Evolutionary conservation across 1,140 invertebrate species (phyloP), one percentile per base, ranked within the genome.

Genomic region (Samia ricini): DNA sequence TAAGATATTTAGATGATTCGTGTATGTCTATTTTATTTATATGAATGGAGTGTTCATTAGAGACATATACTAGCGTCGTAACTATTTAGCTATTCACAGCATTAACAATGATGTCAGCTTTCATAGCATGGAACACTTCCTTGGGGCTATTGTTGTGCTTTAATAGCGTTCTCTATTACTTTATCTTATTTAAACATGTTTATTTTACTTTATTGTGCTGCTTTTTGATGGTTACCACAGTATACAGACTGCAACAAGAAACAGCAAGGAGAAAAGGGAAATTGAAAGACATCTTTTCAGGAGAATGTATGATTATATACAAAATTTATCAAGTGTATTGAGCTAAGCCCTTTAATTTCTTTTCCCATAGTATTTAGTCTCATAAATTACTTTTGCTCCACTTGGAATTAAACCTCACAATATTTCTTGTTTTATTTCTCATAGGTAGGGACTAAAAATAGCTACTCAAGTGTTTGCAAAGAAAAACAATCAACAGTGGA

Each of bases 201-300:
- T 83, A 89, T 90, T 89, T 87, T 79, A 87, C 83, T 91, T 91
- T 91, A 85, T 91, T 90, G 91, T 90, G 92, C 92, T 92, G 92
- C 92, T 91, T 92, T 88, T 89, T 88, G 81, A 91, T 91, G 90
- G 87, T 91, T 86, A 87, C 91, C 92, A 92, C 92, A 94, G 94
- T 93, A 91, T 94, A 93, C 93, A 93, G 93, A 90, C 91, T 91
- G 88, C 93, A 93, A 91, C 93, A 93, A 89, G 93, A 94, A 89
- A 92, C 93, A 81, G 91, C 92, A 85, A 93, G 93, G 91, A 93
- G 93, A 92, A 94, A 94, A 92, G 93, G 93, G 82, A 94, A 94
- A 93, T 92, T 95, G 91, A 94, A 94, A 94, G 93, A 94, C 92
- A 93, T 94, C 91, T 94, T 94, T 92, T 92, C 93, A 79, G 93